Evolutionary conservation across 2,797 vertebrate species (phyloP).

Genomic region (Poecilia wingei): DNA sequence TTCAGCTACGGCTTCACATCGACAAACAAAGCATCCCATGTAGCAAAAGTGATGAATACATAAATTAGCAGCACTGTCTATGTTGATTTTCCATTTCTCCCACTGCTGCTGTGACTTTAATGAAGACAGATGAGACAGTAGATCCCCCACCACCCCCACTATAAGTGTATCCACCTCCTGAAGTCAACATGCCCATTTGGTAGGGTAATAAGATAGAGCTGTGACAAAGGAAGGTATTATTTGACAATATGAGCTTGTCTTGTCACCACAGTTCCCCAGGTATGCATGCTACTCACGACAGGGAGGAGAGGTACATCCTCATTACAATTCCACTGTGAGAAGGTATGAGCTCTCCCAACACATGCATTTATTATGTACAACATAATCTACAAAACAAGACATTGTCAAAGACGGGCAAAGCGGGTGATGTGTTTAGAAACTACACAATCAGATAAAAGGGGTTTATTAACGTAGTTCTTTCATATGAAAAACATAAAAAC

Average conservation of each 20-base stretch:
- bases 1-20: constrained; percentile 32
- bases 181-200: constrained; percentile 58
- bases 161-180: constrained; percentile 63
- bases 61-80: constrained; percentile 80
- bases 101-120: constrained; percentile 74
- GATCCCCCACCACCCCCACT: constrained; percentile 56
- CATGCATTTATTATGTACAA: constrained; percentile 60
- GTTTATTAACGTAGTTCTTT: constrained; percentile 61
- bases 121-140: constrained; percentile 81
- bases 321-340: constrained; percentile 65
- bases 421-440: constrained; percentile 51
- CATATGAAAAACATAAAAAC: constrained; percentile 52
- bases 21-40: constrained; percentile 74
- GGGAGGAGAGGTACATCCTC: constrained; percentile 72
- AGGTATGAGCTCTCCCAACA: constrained; percentile 62
- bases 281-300: constrained; percentile 43
- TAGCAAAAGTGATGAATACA: constrained; percentile 79
- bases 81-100: constrained; percentile 78
- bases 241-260: constrained; percentile 68
- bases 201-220: constrained; percentile 70
- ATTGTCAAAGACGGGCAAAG: constrained; percentile 49
- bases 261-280: constrained; percentile 72
- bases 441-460: constrained; percentile 47
- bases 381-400: constrained; percentile 41
- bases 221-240: constrained; percentile 76